Conservation (phyloP, 2,888 invertebrate genomes). For the Eurytoma adleriae region DNA sequence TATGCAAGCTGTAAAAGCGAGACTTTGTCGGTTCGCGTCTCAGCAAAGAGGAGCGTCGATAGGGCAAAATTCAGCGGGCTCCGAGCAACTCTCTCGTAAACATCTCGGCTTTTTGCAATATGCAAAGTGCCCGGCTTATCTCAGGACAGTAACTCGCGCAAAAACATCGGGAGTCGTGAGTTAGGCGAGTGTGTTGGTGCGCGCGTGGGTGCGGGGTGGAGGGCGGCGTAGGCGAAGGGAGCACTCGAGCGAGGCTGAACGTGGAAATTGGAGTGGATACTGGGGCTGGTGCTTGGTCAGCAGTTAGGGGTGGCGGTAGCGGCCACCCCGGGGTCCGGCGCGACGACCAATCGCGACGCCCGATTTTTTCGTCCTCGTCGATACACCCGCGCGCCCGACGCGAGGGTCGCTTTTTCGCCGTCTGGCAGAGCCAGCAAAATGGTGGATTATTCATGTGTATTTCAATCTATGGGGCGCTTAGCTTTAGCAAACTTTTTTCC, state of each 20-base stretch:
- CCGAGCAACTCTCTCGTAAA: conserved; percentile 33
- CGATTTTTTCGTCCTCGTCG: conserved; percentile 65
- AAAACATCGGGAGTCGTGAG: conserved; percentile 42
- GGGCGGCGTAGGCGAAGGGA: conserved; percentile 58
- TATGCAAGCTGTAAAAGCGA: too few relatives aligned
- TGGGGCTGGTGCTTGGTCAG: conserved; percentile 73
- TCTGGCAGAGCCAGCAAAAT: conserved; percentile 68
- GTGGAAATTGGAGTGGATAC: conserved; percentile 71
- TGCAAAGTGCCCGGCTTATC: conserved; percentile 57
- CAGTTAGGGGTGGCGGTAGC: conserved; percentile 66
- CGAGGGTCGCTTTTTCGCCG: conserved; percentile 62
- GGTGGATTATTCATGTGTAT: conserved; percentile 61
- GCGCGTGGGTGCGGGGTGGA: not conserved
- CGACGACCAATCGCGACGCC: conserved; percentile 69
- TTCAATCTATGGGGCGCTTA: too few relatives aligned
- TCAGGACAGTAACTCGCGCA: conserved; percentile 26
- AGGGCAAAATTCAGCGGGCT: not conserved
- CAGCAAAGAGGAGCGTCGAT: not conserved
- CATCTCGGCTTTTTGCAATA: conserved; percentile 57
- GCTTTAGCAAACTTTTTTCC: too few relatives aligned
- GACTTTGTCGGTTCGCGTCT: too few relatives aligned
- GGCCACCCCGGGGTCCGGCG: conserved; percentile 73
- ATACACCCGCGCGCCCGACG: conserved; percentile 18
- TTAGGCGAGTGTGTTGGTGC: not conserved
- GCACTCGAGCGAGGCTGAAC: conserved; percentile 60